A percentile compares a stretch with the other conserved stretches of the same genome.
Conservation (phyloP, 2,888 invertebrate genomes). For the Rotaria macrura region DNA sequence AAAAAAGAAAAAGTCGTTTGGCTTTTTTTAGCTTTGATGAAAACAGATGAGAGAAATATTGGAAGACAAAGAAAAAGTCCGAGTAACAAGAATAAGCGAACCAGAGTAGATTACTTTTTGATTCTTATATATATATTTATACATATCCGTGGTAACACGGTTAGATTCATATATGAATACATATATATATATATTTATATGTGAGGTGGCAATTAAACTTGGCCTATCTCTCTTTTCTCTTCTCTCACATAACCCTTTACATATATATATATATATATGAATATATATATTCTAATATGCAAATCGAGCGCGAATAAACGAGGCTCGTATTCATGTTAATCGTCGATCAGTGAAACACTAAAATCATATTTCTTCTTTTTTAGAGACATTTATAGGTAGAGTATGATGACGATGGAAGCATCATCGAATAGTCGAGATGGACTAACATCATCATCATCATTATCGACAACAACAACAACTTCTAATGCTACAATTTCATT, state of each 20-base stretch:
- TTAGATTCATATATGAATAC: neutral
- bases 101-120: conserved; percentile 11
- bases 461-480: neutral
- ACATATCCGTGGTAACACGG: neutral
- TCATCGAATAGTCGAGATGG: neutral
- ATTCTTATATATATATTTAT: neutral
- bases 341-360: neutral
- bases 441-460: neutral
- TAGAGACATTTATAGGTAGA: neutral
- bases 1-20: neutral
- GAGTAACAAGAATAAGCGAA: neutral
- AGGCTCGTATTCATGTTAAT: neutral
- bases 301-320: conserved; percentile 3
- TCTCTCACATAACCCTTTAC: neutral
- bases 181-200: neutral
- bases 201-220: neutral
- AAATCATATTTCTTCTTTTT: neutral
- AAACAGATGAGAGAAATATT: conserved; percentile 6
- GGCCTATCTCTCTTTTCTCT: neutral
- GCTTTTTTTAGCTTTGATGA: neutral
- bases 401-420: neutral
- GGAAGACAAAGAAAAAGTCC: neutral
- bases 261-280: neutral
- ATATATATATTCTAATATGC: conserved; percentile 2
- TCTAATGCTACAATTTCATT: neutral